phyloP scores from a whole-genome alignment of 2,888 invertebrate species.

The Gryllus longicercus region DNA sequence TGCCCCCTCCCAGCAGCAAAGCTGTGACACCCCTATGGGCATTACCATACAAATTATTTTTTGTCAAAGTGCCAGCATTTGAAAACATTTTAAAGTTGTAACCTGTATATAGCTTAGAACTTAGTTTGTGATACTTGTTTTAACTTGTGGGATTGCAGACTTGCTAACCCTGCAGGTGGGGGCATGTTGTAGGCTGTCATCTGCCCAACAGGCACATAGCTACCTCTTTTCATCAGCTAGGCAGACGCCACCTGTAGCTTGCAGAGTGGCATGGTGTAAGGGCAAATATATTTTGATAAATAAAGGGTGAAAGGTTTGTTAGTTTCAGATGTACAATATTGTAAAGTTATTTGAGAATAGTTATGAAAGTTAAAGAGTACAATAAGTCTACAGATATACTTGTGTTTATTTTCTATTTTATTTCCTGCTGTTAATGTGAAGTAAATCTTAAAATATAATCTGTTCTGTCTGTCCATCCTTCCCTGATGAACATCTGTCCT shows the following conservation, averaged over 20 bases:
- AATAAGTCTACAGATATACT: neutral
- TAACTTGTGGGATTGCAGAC: neutral
- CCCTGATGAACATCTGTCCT: no score
- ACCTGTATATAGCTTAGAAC: neutral
- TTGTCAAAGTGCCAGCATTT: neutral
- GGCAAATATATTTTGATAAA: slow-evolving; percentile 1
- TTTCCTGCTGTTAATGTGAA: neutral
- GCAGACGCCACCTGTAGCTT: neutral
- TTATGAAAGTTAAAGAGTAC: slow-evolving; percentile 8
- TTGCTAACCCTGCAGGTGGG: neutral
- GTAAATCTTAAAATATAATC: neutral
- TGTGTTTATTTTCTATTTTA: neutral
- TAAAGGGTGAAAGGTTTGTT: slow-evolving; percentile 1
- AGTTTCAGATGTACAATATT: slow-evolving; percentile 11
- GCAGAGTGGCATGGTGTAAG: neutral
- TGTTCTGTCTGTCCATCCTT: no score
- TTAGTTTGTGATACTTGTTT: slow-evolving; percentile 17
- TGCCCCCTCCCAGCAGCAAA: neutral
- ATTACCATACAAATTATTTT: slow-evolving; percentile 1
- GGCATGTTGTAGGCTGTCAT: neutral
- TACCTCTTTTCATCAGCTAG: no score
- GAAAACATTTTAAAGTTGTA: slow-evolving; percentile 8
- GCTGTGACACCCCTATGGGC: slow-evolving; percentile 6
- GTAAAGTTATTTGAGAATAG: slow-evolving; percentile 10
- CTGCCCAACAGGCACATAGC: no score